Evolutionary conservation across 2,888 invertebrate genomes (phyloP).

Genomic region (Phengaris alcon): DNA sequence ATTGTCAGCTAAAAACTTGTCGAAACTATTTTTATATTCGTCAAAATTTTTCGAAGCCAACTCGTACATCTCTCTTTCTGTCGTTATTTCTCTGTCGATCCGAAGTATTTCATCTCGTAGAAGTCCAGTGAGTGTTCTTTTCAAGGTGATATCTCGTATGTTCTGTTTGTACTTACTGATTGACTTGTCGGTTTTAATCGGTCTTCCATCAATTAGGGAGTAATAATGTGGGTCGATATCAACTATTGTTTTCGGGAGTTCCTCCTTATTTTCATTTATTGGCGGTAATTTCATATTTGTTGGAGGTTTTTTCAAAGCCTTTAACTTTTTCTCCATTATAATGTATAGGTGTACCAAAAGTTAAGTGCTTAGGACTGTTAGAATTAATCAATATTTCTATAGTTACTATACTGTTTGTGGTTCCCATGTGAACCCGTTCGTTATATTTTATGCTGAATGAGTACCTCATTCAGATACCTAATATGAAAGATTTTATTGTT

Average conservation of each 20-base stretch:
- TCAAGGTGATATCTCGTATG: constrained; percentile 65
- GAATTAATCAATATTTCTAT: constrained; percentile 36
- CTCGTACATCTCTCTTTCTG: constrained; percentile 59
- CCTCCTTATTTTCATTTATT: constrained; percentile 51
- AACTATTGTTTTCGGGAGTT: constrained; percentile 71
- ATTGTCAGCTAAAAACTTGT: constrained; percentile 69
- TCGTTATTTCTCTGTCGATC: constrained; percentile 64
- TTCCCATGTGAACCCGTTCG: constrained; percentile 17
- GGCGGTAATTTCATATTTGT: constrained; percentile 64
- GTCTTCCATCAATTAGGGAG: constrained; percentile 79
- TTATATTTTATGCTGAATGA: not conserved
- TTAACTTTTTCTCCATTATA: constrained; percentile 46
- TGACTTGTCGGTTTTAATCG: constrained; percentile 77
- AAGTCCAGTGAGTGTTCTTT: constrained; percentile 61
- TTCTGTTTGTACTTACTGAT: constrained; percentile 77
- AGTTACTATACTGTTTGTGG: constrained; percentile 32
- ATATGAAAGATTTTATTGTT: not conserved
- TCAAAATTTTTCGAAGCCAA: constrained; percentile 63
- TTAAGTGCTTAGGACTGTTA: not conserved
- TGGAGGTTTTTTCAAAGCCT: constrained; percentile 51
- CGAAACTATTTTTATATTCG: constrained; percentile 68
- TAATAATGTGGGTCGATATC: constrained; percentile 83
- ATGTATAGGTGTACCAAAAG: not conserved
- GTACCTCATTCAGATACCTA: not conserved
- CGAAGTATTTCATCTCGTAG: constrained; percentile 66